phyloP scores from a whole-genome alignment of 1,140 invertebrate genomes.

The Grapholita molesta region DNA sequence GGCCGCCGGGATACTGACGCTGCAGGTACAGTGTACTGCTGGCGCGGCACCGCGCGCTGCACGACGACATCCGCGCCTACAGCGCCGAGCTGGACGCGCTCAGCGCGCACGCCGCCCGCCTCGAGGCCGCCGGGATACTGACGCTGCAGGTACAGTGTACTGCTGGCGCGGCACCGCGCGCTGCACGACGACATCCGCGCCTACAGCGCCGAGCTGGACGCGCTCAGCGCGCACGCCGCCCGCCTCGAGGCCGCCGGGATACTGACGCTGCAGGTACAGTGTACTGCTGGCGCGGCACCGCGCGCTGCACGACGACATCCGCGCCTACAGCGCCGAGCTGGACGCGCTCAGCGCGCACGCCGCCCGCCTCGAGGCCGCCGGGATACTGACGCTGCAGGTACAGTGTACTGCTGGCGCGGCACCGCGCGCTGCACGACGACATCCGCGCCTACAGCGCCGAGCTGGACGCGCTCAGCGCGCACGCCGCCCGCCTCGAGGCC shows the following conservation, averaged over 20 bases:
- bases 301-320: slow-evolving; percentile 92
- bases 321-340: slow-evolving; percentile 93
- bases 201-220: slow-evolving; percentile 92
- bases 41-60: slow-evolving; percentile 91
- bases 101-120: slow-evolving; percentile 91
- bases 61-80: slow-evolving; percentile 93
- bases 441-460: slow-evolving; percentile 92
- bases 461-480: slow-evolving; percentile 92
- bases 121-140: slow-evolving; percentile 88
- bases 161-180: slow-evolving; percentile 91
- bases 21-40: slow-evolving; percentile 88
- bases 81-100: slow-evolving; percentile 92
- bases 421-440: slow-evolving; percentile 93
- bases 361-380: slow-evolving; percentile 87
- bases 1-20: slow-evolving; percentile 86
- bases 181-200: slow-evolving; percentile 93
- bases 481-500: slow-evolving; percentile 89
- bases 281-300: slow-evolving; percentile 91
- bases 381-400: slow-evolving; percentile 86
- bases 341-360: slow-evolving; percentile 93
- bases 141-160: slow-evolving; percentile 85
- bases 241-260: slow-evolving; percentile 89
- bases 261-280: slow-evolving; percentile 84
- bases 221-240: slow-evolving; percentile 93
- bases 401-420: slow-evolving; percentile 89